A percentile compares a stretch with the other conserved stretches of the same genome.
These are phyloP conservation scores for Eurois occulta DNA, from an alignment of 2,888 invertebrate genomes.

Conservation along the genomic window DNA sequence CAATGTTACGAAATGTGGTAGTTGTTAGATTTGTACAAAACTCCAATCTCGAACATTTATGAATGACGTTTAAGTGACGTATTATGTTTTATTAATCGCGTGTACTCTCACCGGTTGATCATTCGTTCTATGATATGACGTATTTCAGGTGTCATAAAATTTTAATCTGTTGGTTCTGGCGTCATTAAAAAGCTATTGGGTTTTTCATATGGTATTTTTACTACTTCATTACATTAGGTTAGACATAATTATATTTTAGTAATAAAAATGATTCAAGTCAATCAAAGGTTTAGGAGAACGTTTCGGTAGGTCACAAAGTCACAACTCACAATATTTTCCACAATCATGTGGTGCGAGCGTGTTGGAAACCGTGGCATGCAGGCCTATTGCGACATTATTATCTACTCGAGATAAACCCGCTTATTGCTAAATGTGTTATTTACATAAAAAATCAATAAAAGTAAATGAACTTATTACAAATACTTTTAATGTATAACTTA, in stretches of 20 bases:
- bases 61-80: constrained; percentile 30
- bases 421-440: constrained; percentile 69
- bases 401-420: constrained; percentile 72
- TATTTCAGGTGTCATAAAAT: constrained; percentile 34
- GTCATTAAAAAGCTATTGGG: constrained; percentile 36
- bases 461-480: constrained; percentile 57
- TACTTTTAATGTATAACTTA: constrained; percentile 34
- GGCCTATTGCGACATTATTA: constrained; percentile 71
- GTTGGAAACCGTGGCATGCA: constrained; percentile 46
- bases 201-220: constrained; percentile 26
- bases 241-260: not conserved
- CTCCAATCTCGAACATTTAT: constrained; percentile 20
- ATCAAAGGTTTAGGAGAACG: not conserved
- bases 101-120: constrained; percentile 29
- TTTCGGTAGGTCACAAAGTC: constrained; percentile 21
- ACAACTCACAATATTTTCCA: constrained; percentile 49
- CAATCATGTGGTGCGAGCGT: constrained; percentile 46
- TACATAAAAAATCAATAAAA: constrained; percentile 64
- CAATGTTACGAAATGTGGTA: constrained; percentile 47
- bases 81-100: constrained; percentile 33
- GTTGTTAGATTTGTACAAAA: constrained; percentile 20
- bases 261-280: constrained; percentile 12
- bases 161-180: constrained; percentile 20
- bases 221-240: constrained; percentile 19
- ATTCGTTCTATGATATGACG: constrained; percentile 24